Base-by-base conservation (phyloP, 2,797 vertebrate genomes). In the Enteromius thamalakanensis region DNA sequence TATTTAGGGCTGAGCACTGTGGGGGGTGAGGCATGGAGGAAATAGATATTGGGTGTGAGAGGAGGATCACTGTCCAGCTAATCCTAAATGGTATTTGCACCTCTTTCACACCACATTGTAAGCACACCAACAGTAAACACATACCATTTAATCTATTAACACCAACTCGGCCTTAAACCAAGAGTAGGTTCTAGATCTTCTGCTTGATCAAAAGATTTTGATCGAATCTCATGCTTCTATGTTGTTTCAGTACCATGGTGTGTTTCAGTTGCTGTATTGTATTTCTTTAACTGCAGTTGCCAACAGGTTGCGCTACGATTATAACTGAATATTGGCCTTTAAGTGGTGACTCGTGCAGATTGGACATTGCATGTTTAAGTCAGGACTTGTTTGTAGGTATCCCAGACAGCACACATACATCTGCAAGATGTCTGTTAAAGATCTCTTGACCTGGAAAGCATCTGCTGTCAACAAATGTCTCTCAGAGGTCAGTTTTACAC, bases 41-140 rank as follows among this genome's bases (percentile, higher is more conserved):
- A 58, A 60, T 55, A 40, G 26, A 69, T 23, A 49, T 72, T 76
- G 82, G 26, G 62, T 82, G 75, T 76, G 58, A 84, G 32, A 84
- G 34, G 72, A 84, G 32, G n/a, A 64, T 60, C 62, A 88, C 83
- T 87, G 85, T 84, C 84, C 87, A 84, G 90, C 90, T 91, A 91
- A 90, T 86, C 82, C 78, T 84, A 86, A 74, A 88, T 74, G 58
- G 84, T 83, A 90, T 91, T 91, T 89, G 74, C 79, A 71, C 65
- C 84, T 90, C 90, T 91, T 90, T 93, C 84, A 82, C 92, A 90
- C 87, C 79, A 12, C 49, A 29, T 85, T 88, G 91, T 64, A 68
- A 91, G 29, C 51, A 60, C 7, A 26, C 74, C 71, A 69, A 34
- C 34, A 77, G 62, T 71, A 62, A 47, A 40, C 78, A 76, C 55